These are phyloP conservation scores for Seira musarum DNA, from an alignment of 2,888 invertebrate genomes.

Conservation along the genomic window DNA sequence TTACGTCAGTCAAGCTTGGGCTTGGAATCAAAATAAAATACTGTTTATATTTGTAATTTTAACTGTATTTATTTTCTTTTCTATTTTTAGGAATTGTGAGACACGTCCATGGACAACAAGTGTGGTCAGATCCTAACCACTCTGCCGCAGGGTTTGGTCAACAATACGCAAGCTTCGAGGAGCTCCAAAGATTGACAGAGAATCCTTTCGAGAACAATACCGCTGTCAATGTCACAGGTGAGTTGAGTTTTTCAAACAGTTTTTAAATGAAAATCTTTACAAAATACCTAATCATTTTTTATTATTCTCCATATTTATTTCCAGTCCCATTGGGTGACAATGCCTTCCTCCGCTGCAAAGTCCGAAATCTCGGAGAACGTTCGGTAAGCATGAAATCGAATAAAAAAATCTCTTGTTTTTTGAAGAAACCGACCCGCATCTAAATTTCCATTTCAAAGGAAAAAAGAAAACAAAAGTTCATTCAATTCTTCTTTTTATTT, in stretches of 20 bases:
- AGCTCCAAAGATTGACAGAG: constrained; percentile 73
- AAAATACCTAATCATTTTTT: no score
- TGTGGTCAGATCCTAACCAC: constrained; percentile 58
- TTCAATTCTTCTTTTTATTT: constrained; percentile 67
- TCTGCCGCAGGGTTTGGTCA: constrained; percentile 57
- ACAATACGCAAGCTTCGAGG: constrained; percentile 76
- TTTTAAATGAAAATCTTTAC: no score
- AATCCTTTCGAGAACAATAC: constrained; percentile 80
- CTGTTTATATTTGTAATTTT: no score
- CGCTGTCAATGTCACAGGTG: constrained; percentile 81
- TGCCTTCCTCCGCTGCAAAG: constrained; percentile 86
- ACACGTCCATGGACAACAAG: constrained; percentile 64
- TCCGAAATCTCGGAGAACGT: constrained; percentile 83
- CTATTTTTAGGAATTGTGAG: constrained; percentile 62
- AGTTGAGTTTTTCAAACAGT: no score
- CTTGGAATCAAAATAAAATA: no score
- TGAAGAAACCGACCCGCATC: not conserved
- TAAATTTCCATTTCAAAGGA: no score
- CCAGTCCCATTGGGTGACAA: constrained; percentile 84
- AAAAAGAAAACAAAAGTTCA: constrained; percentile 83
- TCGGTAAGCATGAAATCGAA: constrained; percentile 76
- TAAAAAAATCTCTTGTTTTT: not conserved
- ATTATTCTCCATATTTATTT: no score
- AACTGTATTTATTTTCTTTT: constrained; percentile 19
- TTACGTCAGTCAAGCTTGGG: no score